Base-by-base conservation (phyloP, 2,113 vertebrate genomes). In the Upupa epops region DNA sequence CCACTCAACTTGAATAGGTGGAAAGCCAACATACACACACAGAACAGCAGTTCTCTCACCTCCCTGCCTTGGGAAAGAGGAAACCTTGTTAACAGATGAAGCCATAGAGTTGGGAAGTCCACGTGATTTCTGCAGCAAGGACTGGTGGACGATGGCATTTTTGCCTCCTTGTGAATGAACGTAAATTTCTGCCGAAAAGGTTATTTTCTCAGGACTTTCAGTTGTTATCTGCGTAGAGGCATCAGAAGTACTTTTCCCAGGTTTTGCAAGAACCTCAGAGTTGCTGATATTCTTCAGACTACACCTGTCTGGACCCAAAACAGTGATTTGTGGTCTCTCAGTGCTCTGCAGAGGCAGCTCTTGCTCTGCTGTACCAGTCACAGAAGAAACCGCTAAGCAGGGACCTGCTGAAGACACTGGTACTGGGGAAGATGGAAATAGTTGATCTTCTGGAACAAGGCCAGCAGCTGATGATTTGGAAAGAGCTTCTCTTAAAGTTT, bases 221-320 rank as follows among this genome's bases (percentile, higher is more conserved):
- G 96, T 94, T 60, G 94, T 97, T 89, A 98, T 97, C 51, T 97
- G 98, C 40, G 97, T 97, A 65, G 96, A 72, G 34, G 97, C 97
- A 59, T 97, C 97, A 2, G 73, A 94, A 28, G 91, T 97, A 2
- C 81, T 83, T 22, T 66, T 97, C 34, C 24, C 86, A 14, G 85
- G 31, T 13, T 63, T 68, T 8, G 84, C 52, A 93, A 68, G 55
- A 59, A 34, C 52, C 11, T 36, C 8, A 2, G 64, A 64, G 74
- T 81, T 91, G 89, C n/a, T 71, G 37, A 7, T 16, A 4, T 63
- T 70, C 40, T 11, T 31, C 31, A 65, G 37, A 14, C 75, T 69
- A 76, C n/a, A 46, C 8, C 13, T 66, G 63, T 87, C 89, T 42
- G 70, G 82, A 55, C 60, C 91, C 80, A 48, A 32, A 55, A 25